These are phyloP conservation scores for Leptopterna dolabrata DNA, from an alignment of 2,888 invertebrate genomes.

Conservation along the genomic window DNA sequence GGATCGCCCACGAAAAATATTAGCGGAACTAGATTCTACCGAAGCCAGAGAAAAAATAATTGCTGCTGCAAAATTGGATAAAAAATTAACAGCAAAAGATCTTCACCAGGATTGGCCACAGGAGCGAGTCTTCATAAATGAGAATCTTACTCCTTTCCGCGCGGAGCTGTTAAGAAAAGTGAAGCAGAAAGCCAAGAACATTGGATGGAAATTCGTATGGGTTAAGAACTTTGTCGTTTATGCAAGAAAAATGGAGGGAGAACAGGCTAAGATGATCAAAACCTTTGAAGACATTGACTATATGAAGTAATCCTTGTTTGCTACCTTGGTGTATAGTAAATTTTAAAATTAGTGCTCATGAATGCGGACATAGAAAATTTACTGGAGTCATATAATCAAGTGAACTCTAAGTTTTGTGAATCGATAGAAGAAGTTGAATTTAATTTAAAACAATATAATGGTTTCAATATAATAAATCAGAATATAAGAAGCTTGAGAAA, in stretches of 20 bases:
- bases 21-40: not conserved
- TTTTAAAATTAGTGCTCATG: too few species aligned
- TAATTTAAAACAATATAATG: not conserved
- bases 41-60: not conserved
- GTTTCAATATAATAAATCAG: not conserved
- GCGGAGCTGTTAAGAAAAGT: constrained; percentile 15
- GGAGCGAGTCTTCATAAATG: constrained; percentile 13
- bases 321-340: too few species aligned
- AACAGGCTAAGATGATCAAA: not conserved
- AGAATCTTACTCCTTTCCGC: constrained; percentile 22
- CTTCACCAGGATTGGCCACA: not conserved
- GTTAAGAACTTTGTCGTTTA: constrained; percentile 35
- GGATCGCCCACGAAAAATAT: constrained; percentile 22
- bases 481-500: not conserved
- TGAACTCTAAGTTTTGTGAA: not conserved
- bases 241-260: constrained; percentile 32
- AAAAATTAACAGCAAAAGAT: not conserved
- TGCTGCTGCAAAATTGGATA: not conserved
- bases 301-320: not conserved
- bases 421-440: not conserved
- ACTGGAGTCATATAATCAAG: not conserved
- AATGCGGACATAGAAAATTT: not conserved
- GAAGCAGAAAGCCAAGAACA: constrained; percentile 18
- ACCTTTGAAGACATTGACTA: not conserved
- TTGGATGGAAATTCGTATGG: constrained; percentile 29